phyloP scores from a whole-genome alignment of 2,888 invertebrate genomes.

The Lepas anatifera region DNA sequence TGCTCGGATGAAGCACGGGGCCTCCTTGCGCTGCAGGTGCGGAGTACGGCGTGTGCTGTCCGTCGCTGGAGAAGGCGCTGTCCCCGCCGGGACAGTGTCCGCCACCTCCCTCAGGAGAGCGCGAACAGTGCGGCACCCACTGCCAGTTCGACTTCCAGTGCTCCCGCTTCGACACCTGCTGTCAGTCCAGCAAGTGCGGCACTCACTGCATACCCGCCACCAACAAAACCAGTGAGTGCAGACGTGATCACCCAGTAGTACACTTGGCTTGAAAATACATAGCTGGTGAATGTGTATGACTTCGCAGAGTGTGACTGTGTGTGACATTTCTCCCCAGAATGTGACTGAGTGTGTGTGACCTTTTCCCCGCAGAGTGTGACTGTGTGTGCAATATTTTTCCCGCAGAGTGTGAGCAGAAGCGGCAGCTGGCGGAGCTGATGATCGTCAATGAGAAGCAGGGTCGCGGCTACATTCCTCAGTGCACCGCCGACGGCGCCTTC shows the following conservation, averaged over 20 bases:
- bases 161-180: constrained; percentile 68
- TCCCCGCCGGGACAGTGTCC: constrained; percentile 70
- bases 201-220: constrained; percentile 58
- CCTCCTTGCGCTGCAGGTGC: too few species aligned
- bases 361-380: too few species aligned
- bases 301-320: too few species aligned
- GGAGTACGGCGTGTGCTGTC: constrained; percentile 80
- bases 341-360: too few species aligned
- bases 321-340: too few species aligned
- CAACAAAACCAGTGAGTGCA: constrained; percentile 50
- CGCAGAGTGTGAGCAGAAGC: constrained; percentile 58
- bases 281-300: too few species aligned
- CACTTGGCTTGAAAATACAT: too few species aligned
- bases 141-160: constrained; percentile 69
- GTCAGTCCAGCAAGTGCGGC: constrained; percentile 57
- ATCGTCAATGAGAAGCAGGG: constrained; percentile 66
- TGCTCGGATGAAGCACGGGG: too few species aligned
- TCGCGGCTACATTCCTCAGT: constrained; percentile 72
- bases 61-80: constrained; percentile 53
- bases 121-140: constrained; percentile 35
- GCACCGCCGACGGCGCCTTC: constrained; percentile 52
- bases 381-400: too few species aligned
- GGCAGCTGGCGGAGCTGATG: constrained; percentile 59
- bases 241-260: too few species aligned
- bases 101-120: constrained; percentile 34